phyloP scores from a whole-genome alignment of 2,797 vertebrate species.

The Ceyx erithaca region DNA sequence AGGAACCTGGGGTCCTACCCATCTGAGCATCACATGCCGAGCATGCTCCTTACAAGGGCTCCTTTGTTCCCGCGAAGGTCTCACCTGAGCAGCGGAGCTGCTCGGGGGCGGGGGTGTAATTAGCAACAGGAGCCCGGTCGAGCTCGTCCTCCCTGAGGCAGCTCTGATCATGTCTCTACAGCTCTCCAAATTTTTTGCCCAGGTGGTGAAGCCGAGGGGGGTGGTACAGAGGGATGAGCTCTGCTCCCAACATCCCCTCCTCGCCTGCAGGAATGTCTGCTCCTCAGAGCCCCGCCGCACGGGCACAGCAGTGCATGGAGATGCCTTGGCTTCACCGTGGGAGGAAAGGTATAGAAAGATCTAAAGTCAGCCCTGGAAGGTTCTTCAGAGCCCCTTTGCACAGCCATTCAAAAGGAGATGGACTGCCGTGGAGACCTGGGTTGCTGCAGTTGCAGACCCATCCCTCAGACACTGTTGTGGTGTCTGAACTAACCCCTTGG shows the following conservation, averaged over 20 bases:
- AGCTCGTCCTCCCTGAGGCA: not conserved
- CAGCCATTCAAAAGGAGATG: too few relatives aligned
- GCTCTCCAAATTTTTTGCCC: slow-evolving; percentile 16
- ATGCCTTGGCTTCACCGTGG: fast-evolving
- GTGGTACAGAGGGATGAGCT: not conserved
- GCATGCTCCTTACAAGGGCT: not conserved
- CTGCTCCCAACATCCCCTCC: not conserved
- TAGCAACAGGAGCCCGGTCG: not conserved
- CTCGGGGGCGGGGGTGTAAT: not conserved
- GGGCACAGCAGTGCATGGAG: fast-evolving
- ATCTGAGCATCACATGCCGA: not conserved
- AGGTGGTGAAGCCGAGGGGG: slow-evolving; percentile 4
- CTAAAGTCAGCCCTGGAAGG: not conserved
- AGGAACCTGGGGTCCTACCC: not conserved
- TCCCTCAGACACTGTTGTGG: not conserved
- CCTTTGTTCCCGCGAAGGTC: not conserved
- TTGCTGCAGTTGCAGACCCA: not conserved
- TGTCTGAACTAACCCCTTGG: not conserved
- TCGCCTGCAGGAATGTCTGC: not conserved
- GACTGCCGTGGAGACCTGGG: not conserved
- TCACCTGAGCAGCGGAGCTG: not conserved
- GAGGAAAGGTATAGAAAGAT: not conserved
- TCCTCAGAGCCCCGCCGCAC: not conserved
- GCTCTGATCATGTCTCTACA: slow-evolving; percentile 23
- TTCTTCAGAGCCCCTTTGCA: not conserved